phyloP scores from a whole-genome alignment of 2,888 invertebrate genomes.

The Antheraea assamensis region DNA sequence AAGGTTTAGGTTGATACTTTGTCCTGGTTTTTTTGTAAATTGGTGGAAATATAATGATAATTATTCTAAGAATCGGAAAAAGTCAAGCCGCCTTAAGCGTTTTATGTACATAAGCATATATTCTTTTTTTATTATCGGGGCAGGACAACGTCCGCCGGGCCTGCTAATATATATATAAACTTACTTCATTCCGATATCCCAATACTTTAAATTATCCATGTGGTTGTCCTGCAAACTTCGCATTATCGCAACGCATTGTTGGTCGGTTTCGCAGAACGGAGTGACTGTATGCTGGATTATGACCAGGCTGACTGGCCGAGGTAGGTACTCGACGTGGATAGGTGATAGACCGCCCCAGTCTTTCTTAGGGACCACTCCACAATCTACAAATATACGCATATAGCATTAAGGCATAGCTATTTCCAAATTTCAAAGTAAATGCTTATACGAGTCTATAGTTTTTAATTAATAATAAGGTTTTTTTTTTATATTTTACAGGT shows the following conservation, averaged over 20 bases:
- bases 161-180: too few species aligned
- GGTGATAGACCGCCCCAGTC: slow-evolving; percentile 80
- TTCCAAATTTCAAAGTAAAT: not conserved
- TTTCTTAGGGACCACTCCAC: slow-evolving; percentile 70
- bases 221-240: slow-evolving; percentile 77
- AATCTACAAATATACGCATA: slow-evolving; percentile 34
- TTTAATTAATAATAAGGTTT: too few species aligned
- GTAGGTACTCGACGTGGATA: slow-evolving; percentile 72
- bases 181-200: slow-evolving; percentile 82
- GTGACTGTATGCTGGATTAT: slow-evolving; percentile 83
- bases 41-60: too few species aligned
- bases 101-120: too few species aligned
- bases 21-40: too few species aligned
- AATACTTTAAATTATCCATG: slow-evolving; percentile 68
- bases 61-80: too few species aligned
- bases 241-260: slow-evolving; percentile 65
- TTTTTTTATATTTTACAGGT: too few species aligned
- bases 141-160: too few species aligned
- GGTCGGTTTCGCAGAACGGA: slow-evolving; percentile 61
- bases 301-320: slow-evolving; percentile 78
- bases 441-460: not conserved
- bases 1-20: too few species aligned
- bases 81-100: too few species aligned
- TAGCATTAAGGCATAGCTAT: not conserved
- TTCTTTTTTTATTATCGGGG: too few species aligned